These are phyloP conservation scores for Nymphalis polychloros DNA, from an alignment of 2,888 invertebrate species.

Conservation along the genomic window DNA sequence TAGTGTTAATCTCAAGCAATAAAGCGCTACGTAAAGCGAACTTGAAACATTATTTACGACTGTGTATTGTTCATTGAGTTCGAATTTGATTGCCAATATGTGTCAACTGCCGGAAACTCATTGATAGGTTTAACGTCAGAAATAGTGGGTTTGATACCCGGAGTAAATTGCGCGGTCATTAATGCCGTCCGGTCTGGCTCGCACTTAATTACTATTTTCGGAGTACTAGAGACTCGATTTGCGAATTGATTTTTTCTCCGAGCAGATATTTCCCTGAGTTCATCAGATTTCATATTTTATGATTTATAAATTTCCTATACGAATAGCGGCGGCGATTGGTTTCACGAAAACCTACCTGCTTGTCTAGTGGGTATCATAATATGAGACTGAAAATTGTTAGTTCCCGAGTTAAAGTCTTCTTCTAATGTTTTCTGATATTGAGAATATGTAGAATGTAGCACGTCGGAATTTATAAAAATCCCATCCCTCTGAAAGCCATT, in stretches of 20 bases:
- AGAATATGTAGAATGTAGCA: no score
- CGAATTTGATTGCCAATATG: conserved; percentile 77
- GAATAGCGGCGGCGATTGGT: no score
- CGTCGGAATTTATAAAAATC: no score
- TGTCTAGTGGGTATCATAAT: no score
- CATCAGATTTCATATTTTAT: no score
- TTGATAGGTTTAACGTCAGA: conserved; percentile 78
- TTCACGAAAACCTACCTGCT: no score
- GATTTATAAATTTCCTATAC: no score
- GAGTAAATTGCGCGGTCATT: conserved; percentile 78
- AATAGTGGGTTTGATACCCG: conserved; percentile 76
- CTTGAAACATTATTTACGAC: conserved; percentile 62
- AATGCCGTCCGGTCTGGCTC: conserved; percentile 73
- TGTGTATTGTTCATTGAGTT: conserved; percentile 78
- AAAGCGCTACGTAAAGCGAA: conserved; percentile 8
- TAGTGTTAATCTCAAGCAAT: conserved; percentile 2
- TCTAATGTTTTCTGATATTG: no score
- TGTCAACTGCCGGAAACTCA: conserved; percentile 81
- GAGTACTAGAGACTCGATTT: neutral
- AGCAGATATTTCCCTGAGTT: no score
- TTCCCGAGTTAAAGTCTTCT: no score
- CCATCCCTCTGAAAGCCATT: no score
- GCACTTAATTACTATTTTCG: conserved; percentile 13
- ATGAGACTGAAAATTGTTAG: no score
- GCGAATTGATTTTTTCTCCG: neutral